Evolutionary conservation across 2,113 vertebrate species (phyloP).

Genomic region (Pterocles gutturalis): DNA sequence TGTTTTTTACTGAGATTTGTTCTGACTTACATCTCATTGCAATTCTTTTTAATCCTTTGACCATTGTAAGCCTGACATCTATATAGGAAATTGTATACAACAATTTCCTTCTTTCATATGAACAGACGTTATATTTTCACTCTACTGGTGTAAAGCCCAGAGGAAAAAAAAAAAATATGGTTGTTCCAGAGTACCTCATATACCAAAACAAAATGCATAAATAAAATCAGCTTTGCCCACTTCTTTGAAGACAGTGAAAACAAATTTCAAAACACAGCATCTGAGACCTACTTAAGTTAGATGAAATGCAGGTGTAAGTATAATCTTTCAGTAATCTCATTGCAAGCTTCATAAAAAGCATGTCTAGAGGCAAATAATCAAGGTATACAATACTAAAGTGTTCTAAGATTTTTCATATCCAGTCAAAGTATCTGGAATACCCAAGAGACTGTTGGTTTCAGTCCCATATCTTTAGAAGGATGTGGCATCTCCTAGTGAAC

Average conservation of each 20-base stretch:
- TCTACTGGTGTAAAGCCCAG: constrained; percentile 45
- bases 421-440: neutral
- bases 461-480: neutral
- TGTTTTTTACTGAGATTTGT: constrained; percentile 15
- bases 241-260: constrained; percentile 38
- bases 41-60: constrained; percentile 43
- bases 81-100: constrained; percentile 40
- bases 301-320: constrained; percentile 43
- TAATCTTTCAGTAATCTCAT: constrained; percentile 59
- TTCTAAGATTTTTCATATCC: constrained; percentile 29
- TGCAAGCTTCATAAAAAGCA: neutral
- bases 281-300: constrained; percentile 22
- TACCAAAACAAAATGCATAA: constrained; percentile 42
- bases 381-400: constrained; percentile 3
- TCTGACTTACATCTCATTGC: neutral
- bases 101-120: constrained; percentile 6
- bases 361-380: neutral
- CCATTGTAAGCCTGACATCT: neutral
- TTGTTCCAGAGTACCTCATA: constrained; percentile 28
- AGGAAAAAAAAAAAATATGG: constrained; percentile 55
- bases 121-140: constrained; percentile 43
- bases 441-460: neutral
- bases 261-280: constrained; percentile 36
- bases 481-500: constrained; percentile 27
- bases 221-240: neutral